A percentile compares a stretch with the other conserved stretches of the same genome.
Evolutionary conservation across 2,113 vertebrate species (phyloP).

Genomic region (Ptilorrhoa leucosticta): DNA sequence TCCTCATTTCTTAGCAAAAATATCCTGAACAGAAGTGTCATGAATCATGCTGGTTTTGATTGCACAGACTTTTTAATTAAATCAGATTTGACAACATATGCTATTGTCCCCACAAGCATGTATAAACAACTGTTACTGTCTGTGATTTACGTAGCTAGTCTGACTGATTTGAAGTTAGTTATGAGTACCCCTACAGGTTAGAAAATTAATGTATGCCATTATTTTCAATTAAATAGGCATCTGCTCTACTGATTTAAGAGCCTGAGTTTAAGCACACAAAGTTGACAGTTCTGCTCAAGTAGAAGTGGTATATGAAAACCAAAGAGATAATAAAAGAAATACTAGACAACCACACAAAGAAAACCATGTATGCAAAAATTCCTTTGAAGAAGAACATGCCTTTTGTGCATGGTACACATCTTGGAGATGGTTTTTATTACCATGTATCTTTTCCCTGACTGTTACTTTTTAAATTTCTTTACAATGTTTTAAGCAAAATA

Average conservation of each 20-base stretch:
- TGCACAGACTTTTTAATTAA: constrained; percentile 27
- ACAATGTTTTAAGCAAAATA: not conserved
- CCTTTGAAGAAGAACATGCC: not conserved
- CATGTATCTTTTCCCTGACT: not conserved
- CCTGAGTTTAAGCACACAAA: not conserved
- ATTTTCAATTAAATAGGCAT: constrained; percentile 28
- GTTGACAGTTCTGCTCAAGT: not conserved
- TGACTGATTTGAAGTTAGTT: constrained; percentile 28
- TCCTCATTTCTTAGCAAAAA: not conserved
- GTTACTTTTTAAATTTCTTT: not conserved
- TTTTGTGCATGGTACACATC: not conserved
- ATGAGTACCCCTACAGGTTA: constrained; percentile 21
- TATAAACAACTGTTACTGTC: constrained; percentile 8
- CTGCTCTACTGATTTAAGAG: not conserved
- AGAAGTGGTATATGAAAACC: not conserved
- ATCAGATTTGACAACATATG: constrained; percentile 14
- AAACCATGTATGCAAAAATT: not conserved
- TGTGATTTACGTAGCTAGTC: not conserved
- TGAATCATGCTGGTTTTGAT: not conserved
- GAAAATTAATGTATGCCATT: constrained; percentile 15
- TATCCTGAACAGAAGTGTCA: not conserved
- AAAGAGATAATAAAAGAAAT: not conserved
- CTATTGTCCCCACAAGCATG: constrained; percentile 14
- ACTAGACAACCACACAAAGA: not conserved
- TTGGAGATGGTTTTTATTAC: not conserved